Evolutionary conservation across 2,797 vertebrate species (phyloP), one percentile per base, ranked within the genome.

Genomic region (Lindbergichthys nudifrons): DNA sequence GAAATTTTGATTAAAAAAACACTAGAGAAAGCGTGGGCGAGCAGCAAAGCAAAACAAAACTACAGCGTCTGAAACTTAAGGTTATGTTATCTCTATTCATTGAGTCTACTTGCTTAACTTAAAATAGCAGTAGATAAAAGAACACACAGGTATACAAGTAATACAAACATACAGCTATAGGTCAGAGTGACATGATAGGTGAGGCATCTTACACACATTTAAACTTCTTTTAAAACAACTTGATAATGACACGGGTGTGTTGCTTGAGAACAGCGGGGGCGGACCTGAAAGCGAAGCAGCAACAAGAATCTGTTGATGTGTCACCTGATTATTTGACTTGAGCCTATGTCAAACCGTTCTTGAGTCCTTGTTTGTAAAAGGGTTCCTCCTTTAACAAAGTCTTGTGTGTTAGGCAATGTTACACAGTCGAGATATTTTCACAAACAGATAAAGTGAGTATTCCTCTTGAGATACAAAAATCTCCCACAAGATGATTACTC

Each of bases 11-110:
- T 64, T 60, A 54, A 77, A 65, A 80, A 60, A 36, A 66, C 10
- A 57, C 19, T 23, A 21, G 56, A 83, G 52, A 81, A 84, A 48
- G 75, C 74, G 87, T 87, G 70, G 85, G 86, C 16, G 60, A 68
- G 36, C 15, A 23, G 36, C 48, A 19, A 63, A 69, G 71, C 45
- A 54, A 57, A 83, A 73, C 63, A n/a, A 43, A 79, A 70, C 32
- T 36, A 36, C 15, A 19, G 10, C 3, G 58, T 65, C 48, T 18
- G 57, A 75, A 86, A 79, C 62, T 59, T 59, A 12, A 60, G 18
- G 65, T 60, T 61, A 58, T 21, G 11, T 4, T 39, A 36, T 61
- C n/a, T 76, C 7, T 56, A 12, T 68, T 72, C 59, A 56, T 32
- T 13, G 39, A 10, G 73, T 62, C 74, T 61, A 79, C 9, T 39